Conservation (phyloP, 23 tunicate species). For the Ascidia mentula region DNA sequence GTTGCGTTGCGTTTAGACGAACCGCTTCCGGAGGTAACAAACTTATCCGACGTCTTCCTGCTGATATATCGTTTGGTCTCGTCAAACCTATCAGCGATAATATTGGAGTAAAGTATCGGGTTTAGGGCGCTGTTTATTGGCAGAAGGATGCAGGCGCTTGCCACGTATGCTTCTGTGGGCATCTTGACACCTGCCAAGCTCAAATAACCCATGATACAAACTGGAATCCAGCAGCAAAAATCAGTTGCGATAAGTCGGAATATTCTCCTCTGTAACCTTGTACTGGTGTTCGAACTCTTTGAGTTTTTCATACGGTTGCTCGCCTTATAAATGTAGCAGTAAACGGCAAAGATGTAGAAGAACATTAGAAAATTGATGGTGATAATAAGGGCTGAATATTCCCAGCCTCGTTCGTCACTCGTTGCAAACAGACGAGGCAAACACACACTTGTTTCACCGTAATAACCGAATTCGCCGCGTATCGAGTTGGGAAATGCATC, state of each 20-base stretch:
- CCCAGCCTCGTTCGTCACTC: background rate
- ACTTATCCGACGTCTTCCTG: background rate
- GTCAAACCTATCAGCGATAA: background rate
- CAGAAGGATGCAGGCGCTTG: conserved; percentile 12
- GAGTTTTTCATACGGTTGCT: background rate
- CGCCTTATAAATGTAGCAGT: conserved; percentile 6
- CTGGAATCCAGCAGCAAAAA: conserved; percentile 23
- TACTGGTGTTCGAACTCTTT: background rate
- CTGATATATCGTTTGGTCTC: background rate
- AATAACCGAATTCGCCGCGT: conserved; percentile 18
- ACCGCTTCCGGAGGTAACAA: too few relatives aligned
- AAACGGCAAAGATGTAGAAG: conserved; percentile 7
- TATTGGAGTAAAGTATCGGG: conserved; percentile 12
- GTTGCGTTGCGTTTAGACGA: too few relatives aligned
- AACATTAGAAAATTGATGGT: background rate
- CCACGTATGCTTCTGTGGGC: conserved; percentile 5
- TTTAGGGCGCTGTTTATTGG: conserved; percentile 24
- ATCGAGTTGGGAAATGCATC: background rate
- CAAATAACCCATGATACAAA: conserved; percentile 11
- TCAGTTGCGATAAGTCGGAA: background rate
- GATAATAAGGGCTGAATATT: conserved; percentile 12
- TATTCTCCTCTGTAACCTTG: background rate
- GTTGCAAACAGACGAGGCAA: conserved; percentile 21
- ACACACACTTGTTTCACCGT: conserved; percentile 26
- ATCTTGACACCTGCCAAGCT: background rate